phyloP scores from a whole-genome alignment of 2,113 vertebrate species.

The Lichenostomus cassidix region DNA sequence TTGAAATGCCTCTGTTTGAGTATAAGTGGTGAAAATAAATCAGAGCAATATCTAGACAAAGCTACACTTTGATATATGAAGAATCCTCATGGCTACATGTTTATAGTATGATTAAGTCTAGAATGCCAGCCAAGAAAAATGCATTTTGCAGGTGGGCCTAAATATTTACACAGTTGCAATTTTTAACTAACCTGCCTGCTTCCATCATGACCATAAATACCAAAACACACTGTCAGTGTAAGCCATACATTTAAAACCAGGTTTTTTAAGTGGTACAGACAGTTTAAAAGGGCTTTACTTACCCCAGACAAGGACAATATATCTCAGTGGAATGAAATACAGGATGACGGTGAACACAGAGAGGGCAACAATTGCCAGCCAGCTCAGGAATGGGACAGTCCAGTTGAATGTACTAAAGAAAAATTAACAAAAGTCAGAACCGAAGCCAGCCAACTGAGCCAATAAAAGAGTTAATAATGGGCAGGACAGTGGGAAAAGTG shows the following conservation, averaged over 20 bases:
- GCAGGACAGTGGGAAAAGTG: neutral
- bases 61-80: constrained; percentile 71
- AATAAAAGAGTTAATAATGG: neutral
- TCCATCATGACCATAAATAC: constrained; percentile 71
- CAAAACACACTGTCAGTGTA: constrained; percentile 47
- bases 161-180: constrained; percentile 68
- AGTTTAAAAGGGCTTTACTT: constrained; percentile 73
- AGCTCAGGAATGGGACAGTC: constrained; percentile 98
- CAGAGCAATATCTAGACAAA: constrained; percentile 72
- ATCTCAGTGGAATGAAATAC: constrained; percentile 96
- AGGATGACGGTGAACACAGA: constrained; percentile 83
- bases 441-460: neutral
- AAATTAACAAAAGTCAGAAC: constrained; percentile 49
- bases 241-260: constrained; percentile 60
- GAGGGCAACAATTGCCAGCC: constrained; percentile 90
- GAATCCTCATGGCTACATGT: constrained; percentile 58
- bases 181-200: constrained; percentile 69
- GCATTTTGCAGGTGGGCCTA: constrained; percentile 60
- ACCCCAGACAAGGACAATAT: constrained; percentile 97
- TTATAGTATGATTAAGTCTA: constrained; percentile 65
- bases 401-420: constrained; percentile 92
- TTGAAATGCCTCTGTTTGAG: constrained; percentile 53
- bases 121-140: constrained; percentile 72
- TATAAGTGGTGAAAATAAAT: constrained; percentile 75
- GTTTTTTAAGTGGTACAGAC: constrained; percentile 15